Percentiles rank a stretch among this genome's conserved stretches.
Conservation (phyloP, 2,888 invertebrate species). For the Antitype chi region DNA sequence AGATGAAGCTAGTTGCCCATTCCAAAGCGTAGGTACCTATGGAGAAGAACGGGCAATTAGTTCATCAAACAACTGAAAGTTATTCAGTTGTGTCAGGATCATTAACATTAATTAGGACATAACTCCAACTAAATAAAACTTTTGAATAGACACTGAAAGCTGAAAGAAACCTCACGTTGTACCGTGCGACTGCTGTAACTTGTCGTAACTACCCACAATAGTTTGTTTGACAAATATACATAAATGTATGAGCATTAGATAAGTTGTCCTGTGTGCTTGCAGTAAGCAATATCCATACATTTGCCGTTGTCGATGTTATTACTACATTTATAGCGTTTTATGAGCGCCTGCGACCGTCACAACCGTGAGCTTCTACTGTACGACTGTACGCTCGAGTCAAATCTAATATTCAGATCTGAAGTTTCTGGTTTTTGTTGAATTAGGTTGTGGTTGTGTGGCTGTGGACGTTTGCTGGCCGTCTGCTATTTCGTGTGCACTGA, state of each 20-base stretch:
- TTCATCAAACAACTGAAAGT: not conserved
- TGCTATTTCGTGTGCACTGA: not conserved
- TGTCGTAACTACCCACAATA: not conserved
- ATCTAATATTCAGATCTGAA: not conserved
- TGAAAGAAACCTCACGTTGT: not conserved
- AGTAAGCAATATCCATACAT: not conserved
- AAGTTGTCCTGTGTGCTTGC: not conserved
- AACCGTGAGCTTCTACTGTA: not conserved
- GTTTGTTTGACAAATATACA: conserved; percentile 12
- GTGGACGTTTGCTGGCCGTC: too few species aligned
- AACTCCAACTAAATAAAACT: too few species aligned
- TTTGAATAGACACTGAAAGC: not conserved
- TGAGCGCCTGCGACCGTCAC: not conserved
- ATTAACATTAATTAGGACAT: not conserved
- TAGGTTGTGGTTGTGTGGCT: too few species aligned
- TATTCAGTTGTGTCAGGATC: not conserved
- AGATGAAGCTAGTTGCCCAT: too few species aligned
- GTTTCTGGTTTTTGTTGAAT: not conserved
- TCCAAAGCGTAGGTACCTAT: too few species aligned
- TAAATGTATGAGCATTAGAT: not conserved
- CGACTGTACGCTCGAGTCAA: not conserved
- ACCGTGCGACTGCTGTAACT: not conserved
- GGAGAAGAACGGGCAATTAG: too few species aligned
- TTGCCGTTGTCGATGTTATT: not conserved
- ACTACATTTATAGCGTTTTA: not conserved